These are phyloP conservation scores for Xiphorhynchus elegans DNA, from an alignment of 2,113 vertebrate species.

Conservation along the genomic window DNA sequence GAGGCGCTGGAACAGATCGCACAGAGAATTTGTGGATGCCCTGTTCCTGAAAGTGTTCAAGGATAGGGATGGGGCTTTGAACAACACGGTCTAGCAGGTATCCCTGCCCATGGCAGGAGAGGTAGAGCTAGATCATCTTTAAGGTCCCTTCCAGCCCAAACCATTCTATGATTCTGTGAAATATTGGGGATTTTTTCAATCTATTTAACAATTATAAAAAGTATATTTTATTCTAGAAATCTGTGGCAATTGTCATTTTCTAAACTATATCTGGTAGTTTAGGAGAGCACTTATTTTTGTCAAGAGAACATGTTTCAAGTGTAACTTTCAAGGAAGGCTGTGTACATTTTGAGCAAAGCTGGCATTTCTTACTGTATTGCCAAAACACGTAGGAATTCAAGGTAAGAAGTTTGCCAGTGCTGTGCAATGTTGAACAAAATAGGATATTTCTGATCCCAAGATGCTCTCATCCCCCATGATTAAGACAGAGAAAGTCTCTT, in stretches of 20 bases:
- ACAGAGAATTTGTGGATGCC: not conserved
- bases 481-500: not conserved
- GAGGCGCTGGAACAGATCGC: not conserved
- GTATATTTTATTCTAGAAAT: not conserved
- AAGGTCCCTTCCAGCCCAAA: not conserved
- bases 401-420: fast-evolving
- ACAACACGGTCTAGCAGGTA: not conserved
- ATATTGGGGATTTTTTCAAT: fast-evolving
- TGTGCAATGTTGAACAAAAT: not conserved
- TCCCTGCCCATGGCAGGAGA: not conserved
- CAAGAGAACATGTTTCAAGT: fast-evolving
- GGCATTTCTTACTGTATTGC: not conserved
- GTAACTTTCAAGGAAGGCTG: not conserved
- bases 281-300: not conserved
- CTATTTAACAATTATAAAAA: not conserved
- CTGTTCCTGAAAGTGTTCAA: not conserved
- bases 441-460: not conserved
- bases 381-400: not conserved
- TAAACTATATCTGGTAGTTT: not conserved
- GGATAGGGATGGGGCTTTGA: not conserved
- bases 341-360: not conserved
- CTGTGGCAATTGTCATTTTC: not conserved
- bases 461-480: not conserved
- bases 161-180: not conserved
- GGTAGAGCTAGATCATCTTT: not conserved